Base-by-base conservation (phyloP, 2,113 vertebrate genomes). In the Stegastes partitus region DNA sequence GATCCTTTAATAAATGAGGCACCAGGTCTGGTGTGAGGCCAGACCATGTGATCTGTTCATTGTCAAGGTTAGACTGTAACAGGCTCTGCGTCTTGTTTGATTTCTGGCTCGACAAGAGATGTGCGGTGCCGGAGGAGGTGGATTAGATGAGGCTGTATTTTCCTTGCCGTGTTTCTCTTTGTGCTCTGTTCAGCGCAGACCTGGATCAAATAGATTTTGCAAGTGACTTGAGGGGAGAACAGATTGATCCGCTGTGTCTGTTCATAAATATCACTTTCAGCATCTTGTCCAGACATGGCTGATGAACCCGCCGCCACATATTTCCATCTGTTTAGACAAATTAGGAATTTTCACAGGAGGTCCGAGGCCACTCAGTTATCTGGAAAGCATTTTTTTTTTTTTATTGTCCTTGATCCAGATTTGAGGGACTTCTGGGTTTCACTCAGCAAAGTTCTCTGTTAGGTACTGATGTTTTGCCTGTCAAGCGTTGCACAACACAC, bases 1-100 rank as follows among this genome's bases (percentile, higher is more conserved):
- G 68, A 81, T 69, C 65, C 54, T 84, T 80, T 83, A 84, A 86
- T 85, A 88, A 86, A 89, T 68, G 79, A 90, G 71, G 72, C 59
- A 79, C 55, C 39, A 45, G 58, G 62, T 79, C 81, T 87, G 86
- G 66, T 83, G 64, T 73, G 83, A 89, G 74, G 79, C 75, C 86
- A 92, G 77, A 67, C 23, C 63, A 44, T 68, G 71, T 67, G 84
- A 82, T 91, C 92, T 92, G 91, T 91, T 89, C 57, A 80, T 54
- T 77, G 75, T 93, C 90, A 89, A 80, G 64, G 67, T 68, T 56
- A 21, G 82, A 67, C 68, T 69, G 57, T 39, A 74, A 56, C 62
- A 31, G 73, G 21, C 80, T 84, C 74, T 74, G 70, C 4, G 67
- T 83, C 84, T 73, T 22, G 1, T 88, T 81, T 63, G 31, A 72